Evolutionary conservation across 1,140 invertebrate genomes (phyloP), one percentile per base, ranked within the genome.

Genomic region (Bombus affinis): DNA sequence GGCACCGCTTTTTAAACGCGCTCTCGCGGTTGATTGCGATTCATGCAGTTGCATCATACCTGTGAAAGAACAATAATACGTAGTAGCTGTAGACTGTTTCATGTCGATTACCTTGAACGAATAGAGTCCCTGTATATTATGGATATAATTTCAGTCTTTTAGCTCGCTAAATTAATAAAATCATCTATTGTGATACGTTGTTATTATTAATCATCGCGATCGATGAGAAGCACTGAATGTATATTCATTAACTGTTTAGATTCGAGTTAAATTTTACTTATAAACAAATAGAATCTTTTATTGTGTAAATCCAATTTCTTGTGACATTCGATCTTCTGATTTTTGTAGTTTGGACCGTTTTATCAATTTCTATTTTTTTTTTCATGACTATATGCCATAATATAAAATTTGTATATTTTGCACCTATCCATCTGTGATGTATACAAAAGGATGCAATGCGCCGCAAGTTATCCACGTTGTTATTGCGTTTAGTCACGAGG

Each of bases 401-500:
- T n/a, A 15, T n/a, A 39, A 37, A 18, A 9, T 28, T 75, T n/a
- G 4, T 15, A 25, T 18, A 13, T 25, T 6, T 37, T 28, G 22
- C 42, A 35, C 13, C 0, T 53, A 35, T 32, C 12, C 22, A n/a
- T 15, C 9, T 28, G 44, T 25, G 32, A 28, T 32, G 0, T 53
- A 18, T 25, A 70, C 25, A 44, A 37, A 74, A 68, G 37, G 73
- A 83, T 57, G 22, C 62, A n/a, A 13, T 59, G 42, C n/a, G n/a
- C 32, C 35, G 5, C 35, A 37, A 44, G 35, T 75, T 57, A 47
- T 22, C 3, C 57, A 32, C 79, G 22, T 86, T 39, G 81, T 89
- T 68, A 72, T 86, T 80, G 76, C 66, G 76, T 72, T 78, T 83
- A 81, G 84, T 89, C 84, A 80, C 65, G 78, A 71, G 84, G 74